Evolutionary conservation across 2,888 invertebrate genomes (phyloP).

Genomic region (Drosophila fungiperda): DNA sequence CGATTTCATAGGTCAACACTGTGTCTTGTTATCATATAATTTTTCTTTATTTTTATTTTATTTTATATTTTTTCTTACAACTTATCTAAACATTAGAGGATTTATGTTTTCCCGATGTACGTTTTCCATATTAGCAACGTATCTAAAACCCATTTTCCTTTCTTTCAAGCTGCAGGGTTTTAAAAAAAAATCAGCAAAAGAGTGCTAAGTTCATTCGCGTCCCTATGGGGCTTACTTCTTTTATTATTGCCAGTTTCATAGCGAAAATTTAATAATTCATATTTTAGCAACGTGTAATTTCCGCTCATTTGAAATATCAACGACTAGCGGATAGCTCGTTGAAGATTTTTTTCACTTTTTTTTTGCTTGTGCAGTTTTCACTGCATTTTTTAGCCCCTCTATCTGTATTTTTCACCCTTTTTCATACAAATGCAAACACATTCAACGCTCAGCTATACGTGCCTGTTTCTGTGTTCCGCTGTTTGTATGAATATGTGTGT

Average conservation of each 20-base stretch:
- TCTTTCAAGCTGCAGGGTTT: not conserved
- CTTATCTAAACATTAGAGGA: not conserved
- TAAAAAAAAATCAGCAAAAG: not conserved
- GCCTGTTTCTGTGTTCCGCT: slow-evolving; percentile 25
- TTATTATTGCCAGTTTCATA: slow-evolving; percentile 56
- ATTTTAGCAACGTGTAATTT: slow-evolving; percentile 66
- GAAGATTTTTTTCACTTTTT: slow-evolving; percentile 2
- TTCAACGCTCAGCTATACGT: slow-evolving; percentile 28
- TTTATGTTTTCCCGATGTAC: not conserved
- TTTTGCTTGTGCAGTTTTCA: slow-evolving; percentile 6
- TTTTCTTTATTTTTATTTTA: not conserved
- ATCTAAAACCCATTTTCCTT: not conserved
- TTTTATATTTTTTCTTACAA: not conserved
- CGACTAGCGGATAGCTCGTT: slow-evolving; percentile 20
- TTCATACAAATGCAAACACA: slow-evolving; percentile 51
- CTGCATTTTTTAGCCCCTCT: slow-evolving; percentile 14
- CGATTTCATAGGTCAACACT: not conserved
- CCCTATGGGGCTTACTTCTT: slow-evolving; percentile 19
- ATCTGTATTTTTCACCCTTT: slow-evolving; percentile 16
- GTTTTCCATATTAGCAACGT: not conserved
- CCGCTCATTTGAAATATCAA: slow-evolving; percentile 65
- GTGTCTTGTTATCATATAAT: not conserved
- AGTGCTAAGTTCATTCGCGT: slow-evolving; percentile 9
- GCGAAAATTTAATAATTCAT: slow-evolving; percentile 63
- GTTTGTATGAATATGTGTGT: slow-evolving; percentile 37